Evolutionary conservation across 1,140 invertebrate species (phyloP), one percentile per base, ranked within the genome.

Genomic region (Melitaea cinxia): DNA sequence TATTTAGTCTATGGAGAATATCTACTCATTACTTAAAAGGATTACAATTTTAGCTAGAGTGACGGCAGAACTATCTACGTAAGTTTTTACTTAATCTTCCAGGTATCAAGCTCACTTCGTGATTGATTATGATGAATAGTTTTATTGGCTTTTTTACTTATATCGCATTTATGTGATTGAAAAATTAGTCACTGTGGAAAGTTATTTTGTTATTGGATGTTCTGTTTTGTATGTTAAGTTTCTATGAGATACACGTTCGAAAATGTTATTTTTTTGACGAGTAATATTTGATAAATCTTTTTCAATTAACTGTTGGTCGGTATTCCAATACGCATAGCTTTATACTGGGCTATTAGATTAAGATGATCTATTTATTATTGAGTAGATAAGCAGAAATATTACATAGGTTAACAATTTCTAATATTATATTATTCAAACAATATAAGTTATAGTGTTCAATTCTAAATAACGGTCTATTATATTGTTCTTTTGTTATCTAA

Each of bases 11-110:
- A 68, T 66, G 53, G 26, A 12, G 26, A 78, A 64, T 73, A 82
- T 75, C 68, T 80, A 71, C 72, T 87, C 85, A 89, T 89, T 89
- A 89, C 87, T 88, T 89, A 87, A 88, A 85, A 84, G 85, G 87
- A 82, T 87, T 85, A 88, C 77, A 88, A 80, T 85, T 86, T 88
- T 83, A 87, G 85, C 80, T 54, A 50, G 54, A 65, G 57, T 65
- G 57, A 64, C 70, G 63, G 64, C 56, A 62, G 58, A 62, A 63
- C 65, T 50, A 61, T 72, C 71, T 56, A 50, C 53, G 62, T 35
- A 39, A 72, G 72, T 72, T 78, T 79, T 77, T 72, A 69, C 77
- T 71, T 74, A 81, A 80, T 80, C 74, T 81, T 66, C 71, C 64
- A 72, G 71, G 64, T 65, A 70, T 65, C 63, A 61, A 53, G 71